Conservation (phyloP, 2,888 invertebrate species). For the Thecocarcelia acutangulata region DNA sequence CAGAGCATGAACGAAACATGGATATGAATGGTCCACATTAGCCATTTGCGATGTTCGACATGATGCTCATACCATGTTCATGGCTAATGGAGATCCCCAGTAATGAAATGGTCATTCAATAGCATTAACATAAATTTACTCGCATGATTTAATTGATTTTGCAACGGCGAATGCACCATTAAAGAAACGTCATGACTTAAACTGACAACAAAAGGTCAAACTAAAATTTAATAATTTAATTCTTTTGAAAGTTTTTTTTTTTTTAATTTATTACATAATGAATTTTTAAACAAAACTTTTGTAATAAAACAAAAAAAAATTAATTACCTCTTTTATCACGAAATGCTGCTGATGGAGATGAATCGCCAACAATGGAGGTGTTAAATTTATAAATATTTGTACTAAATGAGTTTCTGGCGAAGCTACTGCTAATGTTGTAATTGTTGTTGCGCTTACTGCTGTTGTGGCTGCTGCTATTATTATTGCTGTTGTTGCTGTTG, state of each 20-base stretch:
- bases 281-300: conserved; percentile 13
- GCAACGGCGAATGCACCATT: conserved; percentile 7
- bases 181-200: conserved; percentile 13
- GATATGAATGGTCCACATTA: too few relatives aligned
- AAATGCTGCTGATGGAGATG: conserved; percentile 48
- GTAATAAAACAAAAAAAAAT: conserved; percentile 17
- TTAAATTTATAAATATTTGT: conserved; percentile 48
- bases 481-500: conserved; percentile 27
- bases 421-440: conserved; percentile 27
- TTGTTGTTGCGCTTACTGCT: conserved; percentile 3
- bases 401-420: conserved; percentile 51
- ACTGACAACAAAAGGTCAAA: conserved; percentile 48
- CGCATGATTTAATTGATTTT: conserved; percentile 49
- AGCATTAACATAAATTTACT: too few relatives aligned
- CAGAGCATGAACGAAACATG: too few relatives aligned
- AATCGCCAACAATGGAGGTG: conserved; percentile 42
- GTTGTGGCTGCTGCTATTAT: conserved; percentile 15
- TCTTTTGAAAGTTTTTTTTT: not conserved
- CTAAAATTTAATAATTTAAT: conserved; percentile 52
- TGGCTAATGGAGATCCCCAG: too few relatives aligned
- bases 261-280: not conserved
- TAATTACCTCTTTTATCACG: conserved; percentile 70
- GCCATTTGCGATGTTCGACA: too few relatives aligned
- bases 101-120: too few relatives aligned
- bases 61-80: too few relatives aligned